Base-by-base conservation (phyloP, 2,113 vertebrate genomes). In the Urocynchramus pylzowi region DNA sequence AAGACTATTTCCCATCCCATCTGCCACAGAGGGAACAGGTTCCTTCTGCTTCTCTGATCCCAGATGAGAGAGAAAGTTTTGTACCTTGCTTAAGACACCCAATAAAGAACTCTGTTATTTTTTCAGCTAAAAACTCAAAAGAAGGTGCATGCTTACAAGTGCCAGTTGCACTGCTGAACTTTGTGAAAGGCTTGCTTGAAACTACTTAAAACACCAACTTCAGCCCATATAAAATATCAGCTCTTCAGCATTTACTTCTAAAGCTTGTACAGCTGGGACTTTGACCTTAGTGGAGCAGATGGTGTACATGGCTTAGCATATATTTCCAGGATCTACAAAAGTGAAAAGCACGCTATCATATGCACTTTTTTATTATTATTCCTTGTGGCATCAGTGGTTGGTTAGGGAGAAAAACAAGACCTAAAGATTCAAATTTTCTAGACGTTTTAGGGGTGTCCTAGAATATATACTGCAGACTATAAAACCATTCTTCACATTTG, bases 241-340 rank as follows among this genome's bases (percentile, higher is more conserved):
- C 39, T 94, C 75, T 92, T 85, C 61, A 79, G 74, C 76, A 76
- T 42, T 93, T 84, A 65, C 27, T 91, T n/a, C 44, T 84, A 78
- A 91, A 91, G 76, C 50, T 93, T 94, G 37, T 91, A 63, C 92
- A 92, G 95, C 73, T 96, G 93, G 47, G 65, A 35, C 50, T 94
- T 76, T 87, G 71, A 96, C 56, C 56, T 42, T 20, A 28, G 35
- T 19, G 20, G 21, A 92, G 63, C 75, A 94, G 87, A 88, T 91
- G 65, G 65, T 53, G 9, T 71, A 60, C 59, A 53, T 71, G 54
- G 54, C 45, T 91, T 84, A 79, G 54, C 53, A 68, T 89, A 30
- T 77, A 84, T 87, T 84, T 93, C 84, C 84, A 91, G 37, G 37
- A 80, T 61, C 23, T 59, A 47, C 11, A 23, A 71, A 96, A 94